Base-by-base conservation (phyloP, 2,888 invertebrate species). In the Leucoma salicis region DNA sequence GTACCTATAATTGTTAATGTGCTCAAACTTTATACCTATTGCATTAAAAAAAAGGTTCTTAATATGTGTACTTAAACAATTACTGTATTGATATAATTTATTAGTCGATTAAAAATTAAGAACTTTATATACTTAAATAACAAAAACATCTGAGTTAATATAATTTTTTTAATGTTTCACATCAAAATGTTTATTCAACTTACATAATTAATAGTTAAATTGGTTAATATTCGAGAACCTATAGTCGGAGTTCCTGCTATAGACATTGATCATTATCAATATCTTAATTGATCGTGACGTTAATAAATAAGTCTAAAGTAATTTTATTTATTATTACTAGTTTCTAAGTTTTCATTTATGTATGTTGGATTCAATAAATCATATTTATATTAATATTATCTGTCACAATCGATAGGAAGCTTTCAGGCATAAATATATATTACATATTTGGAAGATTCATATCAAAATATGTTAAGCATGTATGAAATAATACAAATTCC, bases 371-470 rank as follows among this genome's bases (percentile, higher is more conserved):
- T 63, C 60, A 84, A 85, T 84, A 85, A 83, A 86, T 68, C 45
- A 54, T 68, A 70, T 76, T 70, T 66, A 56, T 40, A 15, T 33
- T 48, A 40, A 60, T 53, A 51, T 4, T 37, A 35, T 48, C 52
- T 54, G 72, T 87, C 88, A 88, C 88, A 88, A 88, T 88, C 88
- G 77, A 50, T 80, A 78, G 70, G 81, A 83, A 85, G 88, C 87
- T 88, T 89, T 89, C 88, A 86, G 74, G 78, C 80, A 64, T 59
- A 63, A 49, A 31, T 28, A 39, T 37, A 35, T 39, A 35, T 40
- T 41, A 21, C 36, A 14, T 29, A 37, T 42, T 37, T 42, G 27
- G 31, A 31, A 13, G 25, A 42, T 38, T 32, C 41, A 33, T 44
- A 46, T 36, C 39, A 53, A 35, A 48, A 13, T 44, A 46, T 44